These are phyloP conservation scores for Darevskia nairensis DNA, from an alignment of 2,797 vertebrate species.

Conservation along the genomic window DNA sequence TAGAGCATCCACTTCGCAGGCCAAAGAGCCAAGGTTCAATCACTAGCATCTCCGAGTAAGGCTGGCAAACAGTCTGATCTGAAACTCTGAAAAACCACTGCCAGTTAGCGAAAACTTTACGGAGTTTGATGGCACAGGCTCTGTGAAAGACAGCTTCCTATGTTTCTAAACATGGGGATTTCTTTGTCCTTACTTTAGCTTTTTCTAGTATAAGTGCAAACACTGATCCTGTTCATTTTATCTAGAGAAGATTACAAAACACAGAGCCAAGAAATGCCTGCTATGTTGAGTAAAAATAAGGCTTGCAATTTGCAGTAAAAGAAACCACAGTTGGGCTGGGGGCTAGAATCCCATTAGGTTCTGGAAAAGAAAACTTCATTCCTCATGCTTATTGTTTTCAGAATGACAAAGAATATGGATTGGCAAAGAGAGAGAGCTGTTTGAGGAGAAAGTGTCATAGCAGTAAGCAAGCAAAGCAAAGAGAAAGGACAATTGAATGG, in stretches of 20 bases:
- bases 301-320: conserved; percentile 17
- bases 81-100: too few relatives aligned
- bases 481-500: conserved; percentile 31
- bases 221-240: neutral
- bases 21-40: too few relatives aligned
- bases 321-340: neutral
- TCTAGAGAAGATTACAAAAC: conserved; percentile 3
- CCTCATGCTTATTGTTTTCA: conserved; percentile 45
- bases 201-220: neutral
- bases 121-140: too few relatives aligned
- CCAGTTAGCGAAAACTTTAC: too few relatives aligned
- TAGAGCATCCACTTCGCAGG: too few relatives aligned
- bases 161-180: neutral
- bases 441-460: conserved; percentile 51
- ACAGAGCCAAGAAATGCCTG: neutral
- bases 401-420: conserved; percentile 46
- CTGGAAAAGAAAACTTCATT: conserved; percentile 59
- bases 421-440: conserved; percentile 33
- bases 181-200: neutral
- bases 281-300: neutral
- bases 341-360: conserved; percentile 11
- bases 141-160: neutral
- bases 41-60: too few relatives aligned
- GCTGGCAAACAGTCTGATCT: too few relatives aligned
- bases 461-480: conserved; percentile 52